Percentiles rank a stretch among this genome's conserved stretches.
phyloP scores from a whole-genome alignment of 2,888 invertebrate species.

The Agrilus mali region DNA sequence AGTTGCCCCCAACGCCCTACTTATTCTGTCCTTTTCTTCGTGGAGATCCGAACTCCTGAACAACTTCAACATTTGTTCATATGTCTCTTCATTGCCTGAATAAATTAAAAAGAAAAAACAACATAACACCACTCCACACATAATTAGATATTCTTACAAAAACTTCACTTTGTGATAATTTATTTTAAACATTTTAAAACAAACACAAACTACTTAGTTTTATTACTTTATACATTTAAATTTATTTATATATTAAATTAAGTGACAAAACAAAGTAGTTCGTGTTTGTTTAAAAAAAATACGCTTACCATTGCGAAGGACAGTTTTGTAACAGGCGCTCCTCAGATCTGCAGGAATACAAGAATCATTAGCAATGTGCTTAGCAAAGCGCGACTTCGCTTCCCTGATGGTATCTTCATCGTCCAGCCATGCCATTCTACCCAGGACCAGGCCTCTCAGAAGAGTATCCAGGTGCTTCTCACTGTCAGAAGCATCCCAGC shows the following conservation, averaged over 20 bases:
- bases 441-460: conserved; percentile 71
- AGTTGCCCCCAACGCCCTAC: conserved; percentile 71
- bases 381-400: conserved; percentile 57
- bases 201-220: no score
- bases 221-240: no score
- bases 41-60: conserved; percentile 78
- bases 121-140: not conserved
- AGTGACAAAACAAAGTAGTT: no score
- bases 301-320: conserved; percentile 33
- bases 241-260: no score
- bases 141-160: no score
- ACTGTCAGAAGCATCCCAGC: conserved; percentile 71
- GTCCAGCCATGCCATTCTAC: conserved; percentile 68
- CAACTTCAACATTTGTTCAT: conserved; percentile 63
- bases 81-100: conserved; percentile 56
- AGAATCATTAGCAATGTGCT: conserved; percentile 48
- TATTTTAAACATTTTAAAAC: no score
- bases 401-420: conserved; percentile 67
- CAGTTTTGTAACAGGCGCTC: conserved; percentile 76
- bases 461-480: conserved; percentile 83
- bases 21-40: conserved; percentile 88
- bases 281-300: no score
- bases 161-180: no score
- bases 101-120: conserved; percentile 19
- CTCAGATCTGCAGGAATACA: conserved; percentile 75